Evolutionary conservation across 2,113 vertebrate genomes (phyloP).

Genomic region (Micromys minutus): DNA sequence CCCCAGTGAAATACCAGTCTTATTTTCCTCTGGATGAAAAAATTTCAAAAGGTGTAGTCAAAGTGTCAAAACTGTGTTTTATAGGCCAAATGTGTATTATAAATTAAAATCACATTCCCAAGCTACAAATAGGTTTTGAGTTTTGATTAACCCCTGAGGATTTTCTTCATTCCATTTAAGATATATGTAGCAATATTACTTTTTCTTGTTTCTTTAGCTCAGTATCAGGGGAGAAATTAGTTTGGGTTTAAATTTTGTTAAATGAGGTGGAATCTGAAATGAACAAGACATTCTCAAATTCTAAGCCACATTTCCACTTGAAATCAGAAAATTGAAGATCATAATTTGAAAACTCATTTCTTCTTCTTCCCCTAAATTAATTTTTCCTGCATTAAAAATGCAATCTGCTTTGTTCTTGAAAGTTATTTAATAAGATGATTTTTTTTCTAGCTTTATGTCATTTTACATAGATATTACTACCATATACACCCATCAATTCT

Average conservation of each 20-base stretch:
- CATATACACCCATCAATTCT: not conserved
- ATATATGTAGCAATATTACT: not conserved
- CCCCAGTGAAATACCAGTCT: not conserved
- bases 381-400: not conserved
- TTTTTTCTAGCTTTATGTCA: not conserved
- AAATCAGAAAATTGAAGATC: too few relatives aligned
- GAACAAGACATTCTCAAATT: not conserved
- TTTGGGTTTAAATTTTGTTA: not conserved
- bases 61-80: constrained; percentile 36
- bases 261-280: constrained; percentile 26
- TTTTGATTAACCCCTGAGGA: constrained; percentile 43
- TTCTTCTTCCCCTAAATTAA: not conserved
- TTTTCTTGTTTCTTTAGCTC: not conserved
- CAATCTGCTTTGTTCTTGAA: not conserved
- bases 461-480: not conserved
- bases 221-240: not conserved
- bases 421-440: not conserved
- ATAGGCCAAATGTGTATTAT: constrained; percentile 3
- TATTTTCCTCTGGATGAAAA: not conserved
- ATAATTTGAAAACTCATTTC: not conserved
- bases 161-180: constrained; percentile 7
- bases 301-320: not conserved
- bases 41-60: not conserved
- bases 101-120: constrained; percentile 14
- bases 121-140: not conserved